These are phyloP conservation scores for Sebastes fasciatus DNA, from an alignment of 2,113 vertebrate genomes.

Conservation along the genomic window DNA sequence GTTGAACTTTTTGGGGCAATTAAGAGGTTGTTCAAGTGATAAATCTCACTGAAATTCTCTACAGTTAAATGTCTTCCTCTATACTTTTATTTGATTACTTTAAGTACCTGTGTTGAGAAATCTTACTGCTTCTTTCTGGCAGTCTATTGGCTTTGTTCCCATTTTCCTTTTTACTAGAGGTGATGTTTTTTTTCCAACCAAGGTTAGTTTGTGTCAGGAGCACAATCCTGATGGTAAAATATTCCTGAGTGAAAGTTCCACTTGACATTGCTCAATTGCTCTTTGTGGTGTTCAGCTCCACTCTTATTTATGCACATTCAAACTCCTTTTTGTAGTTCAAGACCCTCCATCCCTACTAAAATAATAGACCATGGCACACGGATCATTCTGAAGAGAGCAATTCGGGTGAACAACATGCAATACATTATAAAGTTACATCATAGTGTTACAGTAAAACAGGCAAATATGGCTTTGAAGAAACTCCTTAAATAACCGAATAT, in stretches of 20 bases:
- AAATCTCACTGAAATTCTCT: slow-evolving; percentile 1
- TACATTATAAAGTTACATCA: background rate
- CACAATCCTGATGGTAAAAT: slow-evolving; percentile 24
- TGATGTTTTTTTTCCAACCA: slow-evolving; percentile 19
- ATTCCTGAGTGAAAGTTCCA: slow-evolving; percentile 42
- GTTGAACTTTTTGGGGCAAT: background rate
- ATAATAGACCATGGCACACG: background rate
- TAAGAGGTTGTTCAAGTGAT: slow-evolving; percentile 1
- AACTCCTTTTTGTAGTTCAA: slow-evolving; percentile 22
- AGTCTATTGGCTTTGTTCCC: background rate
- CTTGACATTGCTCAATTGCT: slow-evolving; percentile 29
- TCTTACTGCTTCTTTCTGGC: background rate
- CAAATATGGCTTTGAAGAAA: background rate
- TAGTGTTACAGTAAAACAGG: background rate
- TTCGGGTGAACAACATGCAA: slow-evolving; percentile 6
- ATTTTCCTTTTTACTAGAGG: slow-evolving; percentile 5
- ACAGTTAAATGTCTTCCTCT: background rate
- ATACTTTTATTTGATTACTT: background rate
- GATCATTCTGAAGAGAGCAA: background rate
- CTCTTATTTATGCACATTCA: slow-evolving; percentile 48
- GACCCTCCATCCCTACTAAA: slow-evolving; percentile 12
- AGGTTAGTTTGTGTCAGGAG: slow-evolving; percentile 24
- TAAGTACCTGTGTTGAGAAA: background rate
- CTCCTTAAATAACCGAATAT: background rate
- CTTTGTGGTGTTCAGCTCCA: slow-evolving; percentile 1